A percentile compares a stretch with the other conserved stretches of the same genome.
phyloP scores from a whole-genome alignment of 1,140 invertebrate species.

The Penaeus indicus region DNA sequence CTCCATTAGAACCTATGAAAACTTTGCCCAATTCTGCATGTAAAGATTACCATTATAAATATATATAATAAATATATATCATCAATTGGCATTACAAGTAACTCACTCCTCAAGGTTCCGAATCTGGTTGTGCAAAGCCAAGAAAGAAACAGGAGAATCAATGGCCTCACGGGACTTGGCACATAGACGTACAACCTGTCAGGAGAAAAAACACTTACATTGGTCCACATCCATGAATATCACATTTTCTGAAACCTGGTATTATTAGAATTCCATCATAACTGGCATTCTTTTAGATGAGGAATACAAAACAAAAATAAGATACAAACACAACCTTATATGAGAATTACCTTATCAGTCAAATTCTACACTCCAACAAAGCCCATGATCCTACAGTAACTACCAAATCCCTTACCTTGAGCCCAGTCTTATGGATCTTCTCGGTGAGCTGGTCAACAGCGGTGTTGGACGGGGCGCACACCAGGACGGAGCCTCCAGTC shows the following conservation, averaged over 20 bases:
- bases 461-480: slow-evolving; percentile 99
- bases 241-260: too few relatives aligned
- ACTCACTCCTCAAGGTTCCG: slow-evolving; percentile 83
- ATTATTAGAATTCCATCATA: too few relatives aligned
- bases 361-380: neutral
- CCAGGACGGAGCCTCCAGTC: slow-evolving; percentile 91
- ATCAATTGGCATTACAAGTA: neutral
- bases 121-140: slow-evolving; percentile 98
- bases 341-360: neutral
- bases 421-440: slow-evolving; percentile 97
- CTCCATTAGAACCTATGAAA: neutral
- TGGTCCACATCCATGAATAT: too few relatives aligned
- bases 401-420: slow-evolving; percentile 79
- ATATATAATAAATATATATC: neutral
- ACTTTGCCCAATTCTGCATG: neutral
- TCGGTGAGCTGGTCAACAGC: slow-evolving; percentile 99
- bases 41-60: neutral
- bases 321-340: neutral
- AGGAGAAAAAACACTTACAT: slow-evolving; percentile 23
- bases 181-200: slow-evolving; percentile 88
- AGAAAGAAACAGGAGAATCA: slow-evolving; percentile 96
- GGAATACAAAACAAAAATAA: neutral
- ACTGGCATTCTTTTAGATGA: too few relatives aligned
- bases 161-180: slow-evolving; percentile 98
- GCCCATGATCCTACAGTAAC: neutral